Conservation (phyloP, 2,888 invertebrate species). For the Liodrosophila aerea region DNA sequence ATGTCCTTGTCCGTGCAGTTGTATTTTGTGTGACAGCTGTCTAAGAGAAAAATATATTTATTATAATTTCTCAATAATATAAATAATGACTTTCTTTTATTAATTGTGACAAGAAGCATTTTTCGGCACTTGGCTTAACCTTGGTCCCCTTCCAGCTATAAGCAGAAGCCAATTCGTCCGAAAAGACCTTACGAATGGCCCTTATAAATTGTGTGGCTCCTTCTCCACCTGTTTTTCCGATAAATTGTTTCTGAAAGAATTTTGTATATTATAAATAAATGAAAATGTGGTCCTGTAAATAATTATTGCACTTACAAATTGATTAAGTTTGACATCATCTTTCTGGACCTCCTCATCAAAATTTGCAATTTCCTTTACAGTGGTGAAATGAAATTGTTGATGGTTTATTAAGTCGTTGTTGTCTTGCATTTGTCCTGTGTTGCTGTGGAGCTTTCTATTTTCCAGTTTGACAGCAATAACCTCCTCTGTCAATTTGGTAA, state of each 20-base stretch:
- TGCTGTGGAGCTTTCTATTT: no score
- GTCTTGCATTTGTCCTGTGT: no score
- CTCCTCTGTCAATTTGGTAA: no score
- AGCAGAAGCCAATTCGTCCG: conserved; percentile 11
- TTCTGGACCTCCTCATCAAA: background rate
- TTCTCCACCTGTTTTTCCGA: no score
- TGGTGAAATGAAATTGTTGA: background rate
- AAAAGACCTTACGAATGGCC: conserved; percentile 13
- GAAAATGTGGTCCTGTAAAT: background rate
- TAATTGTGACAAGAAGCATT: background rate
- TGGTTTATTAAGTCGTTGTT: no score
- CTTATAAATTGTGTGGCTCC: conserved; percentile 15
- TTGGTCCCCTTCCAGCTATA: conserved; percentile 10
- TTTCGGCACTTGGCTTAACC: background rate
- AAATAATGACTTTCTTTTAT: background rate
- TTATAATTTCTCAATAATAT: conserved; percentile 1
- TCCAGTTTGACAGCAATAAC: no score
- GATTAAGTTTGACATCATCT: background rate
- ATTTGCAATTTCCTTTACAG: background rate
- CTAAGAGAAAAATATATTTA: conserved; percentile 5
- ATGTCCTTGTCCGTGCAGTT: conserved; percentile 6
- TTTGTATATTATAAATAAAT: no score
- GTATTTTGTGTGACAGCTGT: conserved; percentile 2
- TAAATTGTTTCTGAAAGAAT: no score
- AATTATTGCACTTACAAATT: conserved; percentile 1